Evolutionary conservation across 2,113 vertebrate genomes (phyloP).

Genomic region (Vimba vimba): DNA sequence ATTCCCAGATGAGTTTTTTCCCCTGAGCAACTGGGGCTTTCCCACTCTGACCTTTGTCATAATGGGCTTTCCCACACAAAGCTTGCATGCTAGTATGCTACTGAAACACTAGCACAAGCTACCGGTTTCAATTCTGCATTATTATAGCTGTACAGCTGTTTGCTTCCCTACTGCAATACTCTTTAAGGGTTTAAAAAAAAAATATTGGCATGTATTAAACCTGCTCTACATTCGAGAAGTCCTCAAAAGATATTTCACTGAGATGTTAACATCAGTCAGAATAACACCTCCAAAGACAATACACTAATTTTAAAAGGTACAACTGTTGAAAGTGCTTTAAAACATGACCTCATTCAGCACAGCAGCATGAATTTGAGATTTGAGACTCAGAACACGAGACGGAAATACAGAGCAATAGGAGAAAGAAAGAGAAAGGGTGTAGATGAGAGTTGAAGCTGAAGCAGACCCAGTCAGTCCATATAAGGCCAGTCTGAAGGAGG

Average conservation of each 20-base stretch:
- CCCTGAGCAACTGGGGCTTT: conserved; percentile 31
- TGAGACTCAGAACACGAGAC: neutral
- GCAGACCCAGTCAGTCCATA: conserved; percentile 53
- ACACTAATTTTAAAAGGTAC: neutral
- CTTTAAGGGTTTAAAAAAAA: neutral
- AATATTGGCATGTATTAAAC: neutral
- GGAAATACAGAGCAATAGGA: conserved; percentile 20
- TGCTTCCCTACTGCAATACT: neutral
- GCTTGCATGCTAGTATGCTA: neutral
- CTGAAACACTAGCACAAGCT: neutral
- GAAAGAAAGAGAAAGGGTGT: conserved; percentile 28
- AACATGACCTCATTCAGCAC: neutral
- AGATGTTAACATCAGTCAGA: neutral
- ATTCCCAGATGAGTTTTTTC: conserved; percentile 22
- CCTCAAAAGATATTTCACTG: neutral
- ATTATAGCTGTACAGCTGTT: neutral
- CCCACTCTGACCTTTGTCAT: conserved; percentile 41
- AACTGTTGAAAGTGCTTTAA: neutral
- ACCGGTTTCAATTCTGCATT: neutral
- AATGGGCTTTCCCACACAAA: neutral
- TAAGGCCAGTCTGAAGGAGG: conserved; percentile 56
- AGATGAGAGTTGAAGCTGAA: conserved; percentile 26
- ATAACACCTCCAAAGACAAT: neutral
- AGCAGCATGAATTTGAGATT: neutral
- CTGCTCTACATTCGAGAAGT: neutral